These are phyloP conservation scores for Pediacus dermestoides DNA, from an alignment of 2,888 invertebrate species.

Conservation along the genomic window DNA sequence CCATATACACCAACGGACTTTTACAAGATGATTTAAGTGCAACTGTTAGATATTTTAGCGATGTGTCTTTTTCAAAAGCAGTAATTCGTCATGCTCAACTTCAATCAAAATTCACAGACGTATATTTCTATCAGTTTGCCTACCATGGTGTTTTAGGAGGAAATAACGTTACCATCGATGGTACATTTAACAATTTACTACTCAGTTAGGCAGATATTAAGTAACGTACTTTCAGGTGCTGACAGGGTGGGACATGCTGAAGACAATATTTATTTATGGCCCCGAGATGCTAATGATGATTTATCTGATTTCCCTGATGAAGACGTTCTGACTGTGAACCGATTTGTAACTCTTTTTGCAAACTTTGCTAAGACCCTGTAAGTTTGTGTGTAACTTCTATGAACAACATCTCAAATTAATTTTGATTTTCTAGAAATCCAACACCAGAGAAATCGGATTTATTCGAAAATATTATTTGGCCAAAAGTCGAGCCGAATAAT, in stretches of 20 bases:
- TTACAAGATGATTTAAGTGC: slow-evolving; percentile 18
- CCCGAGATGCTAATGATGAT: slow-evolving; percentile 3
- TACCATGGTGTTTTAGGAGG: slow-evolving; percentile 26
- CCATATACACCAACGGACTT: slow-evolving; percentile 21
- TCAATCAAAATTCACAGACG: slow-evolving; percentile 16
- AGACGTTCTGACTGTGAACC: background rate
- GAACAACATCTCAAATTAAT: too few species aligned
- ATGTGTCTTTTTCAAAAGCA: background rate
- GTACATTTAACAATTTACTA: slow-evolving; percentile 13
- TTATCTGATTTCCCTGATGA: background rate
- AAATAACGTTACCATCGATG: slow-evolving; percentile 18
- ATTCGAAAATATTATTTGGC: too few species aligned
- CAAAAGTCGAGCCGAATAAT: too few species aligned
- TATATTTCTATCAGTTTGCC: slow-evolving; percentile 31
- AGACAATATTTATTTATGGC: slow-evolving; percentile 22
- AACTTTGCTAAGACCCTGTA: slow-evolving; percentile 5
- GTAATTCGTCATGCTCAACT: slow-evolving; percentile 3
- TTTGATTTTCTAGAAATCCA: too few species aligned
- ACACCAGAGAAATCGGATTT: too few species aligned
- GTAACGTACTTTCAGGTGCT: slow-evolving; percentile 13
- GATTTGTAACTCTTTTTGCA: slow-evolving; percentile 2
- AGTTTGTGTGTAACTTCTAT: too few species aligned
- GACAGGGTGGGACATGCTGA: slow-evolving; percentile 27
- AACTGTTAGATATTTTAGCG: slow-evolving; percentile 11
- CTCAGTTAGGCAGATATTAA: background rate